A percentile compares a stretch with the other conserved stretches of the same genome.
These are phyloP conservation scores for Apus apus DNA, from an alignment of 2,113 vertebrate genomes.

Conservation along the genomic window DNA sequence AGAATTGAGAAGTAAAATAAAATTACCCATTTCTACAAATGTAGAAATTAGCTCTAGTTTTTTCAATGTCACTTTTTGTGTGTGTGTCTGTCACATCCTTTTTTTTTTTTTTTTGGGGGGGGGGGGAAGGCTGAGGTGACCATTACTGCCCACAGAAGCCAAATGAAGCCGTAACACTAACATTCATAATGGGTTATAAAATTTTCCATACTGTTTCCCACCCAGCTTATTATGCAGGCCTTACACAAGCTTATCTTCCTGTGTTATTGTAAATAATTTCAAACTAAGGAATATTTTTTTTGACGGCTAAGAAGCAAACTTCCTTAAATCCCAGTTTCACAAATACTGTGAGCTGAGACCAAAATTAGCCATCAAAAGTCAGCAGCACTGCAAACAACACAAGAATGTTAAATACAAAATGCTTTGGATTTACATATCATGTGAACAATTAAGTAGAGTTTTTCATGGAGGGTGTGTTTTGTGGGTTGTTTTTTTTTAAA, in stretches of 20 bases:
- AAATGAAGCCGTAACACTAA: neutral
- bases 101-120: neutral
- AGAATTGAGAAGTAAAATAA: neutral
- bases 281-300: neutral
- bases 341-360: neutral
- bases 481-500: neutral
- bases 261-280: neutral
- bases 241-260: neutral
- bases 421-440: neutral
- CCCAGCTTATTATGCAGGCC: neutral
- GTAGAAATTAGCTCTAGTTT: neutral
- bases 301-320: neutral
- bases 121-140: neutral
- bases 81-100: neutral
- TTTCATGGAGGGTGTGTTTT: neutral
- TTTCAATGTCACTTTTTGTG: neutral
- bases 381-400: neutral
- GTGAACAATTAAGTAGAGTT: neutral
- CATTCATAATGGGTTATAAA: neutral
- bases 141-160: neutral
- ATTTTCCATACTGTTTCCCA: neutral
- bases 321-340: neutral
- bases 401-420: neutral
- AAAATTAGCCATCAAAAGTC: neutral
- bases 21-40: neutral